A percentile compares a stretch with the other conserved stretches of the same genome.
Conservation (phyloP, 2,888 invertebrate species). For the Metalampra italica region DNA sequence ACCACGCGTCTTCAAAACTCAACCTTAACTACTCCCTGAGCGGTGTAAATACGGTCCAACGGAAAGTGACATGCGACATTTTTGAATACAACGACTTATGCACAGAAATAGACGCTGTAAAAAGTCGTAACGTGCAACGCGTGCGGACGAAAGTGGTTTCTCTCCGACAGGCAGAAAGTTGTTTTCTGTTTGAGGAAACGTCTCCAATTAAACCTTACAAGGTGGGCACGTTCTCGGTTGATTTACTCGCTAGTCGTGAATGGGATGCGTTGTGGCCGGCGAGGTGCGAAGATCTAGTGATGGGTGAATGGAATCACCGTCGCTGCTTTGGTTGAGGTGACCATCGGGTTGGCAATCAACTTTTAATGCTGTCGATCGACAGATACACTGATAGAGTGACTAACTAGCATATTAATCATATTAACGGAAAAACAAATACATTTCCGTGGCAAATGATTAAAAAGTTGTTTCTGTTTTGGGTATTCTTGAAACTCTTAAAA, state of each 20-base stretch:
- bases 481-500: too few relatives aligned
- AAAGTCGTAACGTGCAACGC: slow-evolving; percentile 65
- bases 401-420: too few relatives aligned
- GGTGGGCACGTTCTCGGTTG: slow-evolving; percentile 58
- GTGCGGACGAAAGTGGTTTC: slow-evolving; percentile 70
- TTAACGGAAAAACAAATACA: too few relatives aligned
- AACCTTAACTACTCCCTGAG: slow-evolving; percentile 31
- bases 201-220: slow-evolving; percentile 50
- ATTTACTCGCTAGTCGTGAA: slow-evolving; percentile 73
- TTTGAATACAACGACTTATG: slow-evolving; percentile 27
- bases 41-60: slow-evolving; percentile 30
- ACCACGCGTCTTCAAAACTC: slow-evolving; percentile 27
- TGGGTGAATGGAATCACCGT: slow-evolving; percentile 56
- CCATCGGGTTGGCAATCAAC: slow-evolving; percentile 5
- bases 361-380: slow-evolving; percentile 18
- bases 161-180: slow-evolving; percentile 64
- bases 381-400: slow-evolving; percentile 15
- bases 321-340: slow-evolving; percentile 20
- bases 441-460: too few relatives aligned
- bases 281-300: slow-evolving; percentile 71
- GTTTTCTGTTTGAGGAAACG: slow-evolving; percentile 66
- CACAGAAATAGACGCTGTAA: slow-evolving; percentile 67
- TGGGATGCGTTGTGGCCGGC: slow-evolving; percentile 68
- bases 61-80: slow-evolving; percentile 26
- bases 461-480: too few relatives aligned